Conservation (phyloP, 2,113 vertebrate genomes). For the Arvicanthis niloticus region DNA sequence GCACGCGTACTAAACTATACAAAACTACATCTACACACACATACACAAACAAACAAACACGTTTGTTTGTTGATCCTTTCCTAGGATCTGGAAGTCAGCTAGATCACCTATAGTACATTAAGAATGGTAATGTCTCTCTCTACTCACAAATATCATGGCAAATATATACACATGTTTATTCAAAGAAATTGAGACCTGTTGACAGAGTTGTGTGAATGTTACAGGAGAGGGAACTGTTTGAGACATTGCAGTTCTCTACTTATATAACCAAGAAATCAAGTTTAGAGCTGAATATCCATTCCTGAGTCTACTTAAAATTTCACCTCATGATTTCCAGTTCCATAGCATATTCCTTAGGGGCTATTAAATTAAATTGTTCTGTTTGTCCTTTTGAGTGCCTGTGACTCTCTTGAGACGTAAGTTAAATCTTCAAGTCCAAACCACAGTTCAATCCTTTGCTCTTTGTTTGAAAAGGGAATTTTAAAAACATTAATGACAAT, state of each 20-base stretch:
- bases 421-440: conserved; percentile 29
- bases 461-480: conserved; percentile 53
- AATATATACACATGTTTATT: background rate
- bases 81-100: no score
- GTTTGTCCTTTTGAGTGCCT: background rate
- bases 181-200: background rate
- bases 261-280: conserved; percentile 17
- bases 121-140: background rate
- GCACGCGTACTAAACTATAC: background rate
- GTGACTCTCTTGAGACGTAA: conserved; percentile 27
- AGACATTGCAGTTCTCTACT: conserved; percentile 13
- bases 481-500: conserved; percentile 33
- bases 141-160: background rate
- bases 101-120: background rate
- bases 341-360: background rate
- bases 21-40: background rate
- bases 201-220: background rate
- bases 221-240: background rate
- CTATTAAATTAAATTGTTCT: background rate
- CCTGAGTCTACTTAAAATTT: background rate
- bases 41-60: background rate
- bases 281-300: background rate
- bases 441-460: conserved; percentile 21
- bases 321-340: background rate
- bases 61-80: no score